Evolutionary conservation across 1,140 invertebrate species (phyloP), one percentile per base, ranked within the genome.

Genomic region (Aphidius gifuensis): DNA sequence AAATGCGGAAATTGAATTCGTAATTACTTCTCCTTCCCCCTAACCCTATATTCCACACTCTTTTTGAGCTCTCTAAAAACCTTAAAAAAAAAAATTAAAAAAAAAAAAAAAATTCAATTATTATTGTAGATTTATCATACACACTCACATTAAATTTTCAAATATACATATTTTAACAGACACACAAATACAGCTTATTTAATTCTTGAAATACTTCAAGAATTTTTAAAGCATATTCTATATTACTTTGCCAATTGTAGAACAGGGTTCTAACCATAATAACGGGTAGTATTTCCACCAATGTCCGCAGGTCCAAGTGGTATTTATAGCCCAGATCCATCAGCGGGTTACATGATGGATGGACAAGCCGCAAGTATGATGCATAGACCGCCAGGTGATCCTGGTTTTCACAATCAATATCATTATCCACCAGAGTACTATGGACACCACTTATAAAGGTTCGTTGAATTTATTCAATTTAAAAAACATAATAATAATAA

Each of bases 341-440:
- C 89, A 74, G 95, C 96, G 90, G 92, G 93, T 72, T 97, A 96
- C 86, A 95, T 95, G 92, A 94, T 96, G 92, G 94, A 96, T 83
- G 92, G 93, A 71, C 92, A 94, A 83, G 85, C 87, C 74, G 90
- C 91, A 77, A 76, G 77, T 66, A 94, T 95, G 92, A 95, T 96
- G 91, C 92, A 94, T 83, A 89, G 93, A 83, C 90, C 92, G 73
- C 92, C 92, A 69, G 90, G 91, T 74, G 92, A 93, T 83, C 90
- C 91, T 58, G 86, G 88, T 82, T 93, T 93, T 87, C 91, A 93
- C 84, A 91, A 92, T 83, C 91, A 92, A 78, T 93, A 94, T 85
- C 91, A 93, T 80, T 93, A 93, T 83, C 90, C 90, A 68, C 88
- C 91, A 64, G 91, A 94, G 81, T 93, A 94, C 84, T 94, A 94